Evolutionary conservation across 64 coral and sea anemone species (phyloP), one percentile per base, ranked within the genome.

Genomic region (Dendrophyllia cribrosa): DNA sequence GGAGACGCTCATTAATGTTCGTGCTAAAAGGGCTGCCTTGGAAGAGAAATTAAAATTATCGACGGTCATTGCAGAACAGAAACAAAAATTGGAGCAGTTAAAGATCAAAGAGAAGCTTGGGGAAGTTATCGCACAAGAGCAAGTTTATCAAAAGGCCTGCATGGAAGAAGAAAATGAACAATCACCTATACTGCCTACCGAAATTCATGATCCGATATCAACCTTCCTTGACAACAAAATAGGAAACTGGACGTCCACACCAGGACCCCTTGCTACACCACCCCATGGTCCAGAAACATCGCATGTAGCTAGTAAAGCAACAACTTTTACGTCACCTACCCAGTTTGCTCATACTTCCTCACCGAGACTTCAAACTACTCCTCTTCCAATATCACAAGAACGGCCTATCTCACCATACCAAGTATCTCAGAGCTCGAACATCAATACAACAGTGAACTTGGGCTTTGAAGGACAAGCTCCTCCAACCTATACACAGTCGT

Each of bases 31-130:
- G 55, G 95, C 78, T 55, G 95, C 89, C 14, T 66, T 96, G 59
- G 56, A 96, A 96, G 86, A 82, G 8, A 92, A 87, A 70, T 55
- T 78, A 1, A 93, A 93, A 70, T 96, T 78, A 62, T 76, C 51
- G 23, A 25, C 85, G 3, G 56, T 7, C 17, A 93, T 96, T 56
- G 63, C 86, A 48, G 95, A 96, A 34, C 95, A 97, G 61, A 65
- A 97, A 65, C 63, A 80, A 67, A 91, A 91, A 72, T 66, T 90
- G 24, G 78, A 88, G 5, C 47, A 93, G 48, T 68, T 93, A 11
- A 93, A 82, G 70, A 65, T 93, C 9, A 13, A 77, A 60, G 67
- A 94, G 62, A 83, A 97, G 78, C 58, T 91, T 2, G 74, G 77
- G 23, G 91, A 88, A 79, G 45, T 52, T 23, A 49, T 73, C 65